phyloP scores from a whole-genome alignment of 1,140 invertebrate species.

The Microplitis mediator region DNA sequence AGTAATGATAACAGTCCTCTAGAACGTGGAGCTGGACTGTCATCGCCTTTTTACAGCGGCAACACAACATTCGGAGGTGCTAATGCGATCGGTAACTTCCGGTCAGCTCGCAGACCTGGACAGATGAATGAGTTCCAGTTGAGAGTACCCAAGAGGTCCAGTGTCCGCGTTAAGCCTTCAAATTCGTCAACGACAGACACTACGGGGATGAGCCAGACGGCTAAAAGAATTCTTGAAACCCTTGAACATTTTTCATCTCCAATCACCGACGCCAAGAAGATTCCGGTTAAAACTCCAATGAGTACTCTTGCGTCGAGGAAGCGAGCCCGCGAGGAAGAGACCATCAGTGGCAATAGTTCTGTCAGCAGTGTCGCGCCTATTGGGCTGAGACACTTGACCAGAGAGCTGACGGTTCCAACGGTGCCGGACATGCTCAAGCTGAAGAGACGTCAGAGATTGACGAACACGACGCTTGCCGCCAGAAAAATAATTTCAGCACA shows the following conservation, averaged over 20 bases:
- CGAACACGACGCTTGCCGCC: slow-evolving; percentile 68
- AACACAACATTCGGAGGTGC: slow-evolving; percentile 81
- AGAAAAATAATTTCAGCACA: slow-evolving; percentile 66
- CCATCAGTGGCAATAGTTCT: slow-evolving; percentile 39
- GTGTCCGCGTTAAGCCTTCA: slow-evolving; percentile 61
- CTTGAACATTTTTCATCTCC: slow-evolving; percentile 77
- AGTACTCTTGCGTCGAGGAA: slow-evolving; percentile 12
- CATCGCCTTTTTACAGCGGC: slow-evolving; percentile 82
- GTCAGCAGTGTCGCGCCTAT: slow-evolving; percentile 35
- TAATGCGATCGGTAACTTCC: slow-evolving; percentile 66
- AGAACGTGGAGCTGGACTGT: slow-evolving; percentile 42
- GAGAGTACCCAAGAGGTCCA: slow-evolving; percentile 53
- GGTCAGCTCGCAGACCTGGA: slow-evolving; percentile 57
- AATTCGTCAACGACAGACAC: slow-evolving; percentile 45
- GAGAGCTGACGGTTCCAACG: slow-evolving; percentile 65
- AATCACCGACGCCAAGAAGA: slow-evolving; percentile 73
- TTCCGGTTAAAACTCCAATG: slow-evolving; percentile 60
- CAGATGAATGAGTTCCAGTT: slow-evolving; percentile 46
- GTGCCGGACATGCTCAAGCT: slow-evolving; percentile 68
- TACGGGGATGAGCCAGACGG: slow-evolving; percentile 66
- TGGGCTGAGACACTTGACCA: slow-evolving; percentile 57
- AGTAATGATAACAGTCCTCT: slow-evolving; percentile 44
- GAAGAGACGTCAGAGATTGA: slow-evolving; percentile 63
- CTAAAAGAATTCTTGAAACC: slow-evolving; percentile 72
- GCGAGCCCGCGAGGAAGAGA: slow-evolving; percentile 37